Evolutionary conservation across 2,888 invertebrate genomes (phyloP), one percentile per base, ranked within the genome.

Genomic region (Chouioia cunea): DNA sequence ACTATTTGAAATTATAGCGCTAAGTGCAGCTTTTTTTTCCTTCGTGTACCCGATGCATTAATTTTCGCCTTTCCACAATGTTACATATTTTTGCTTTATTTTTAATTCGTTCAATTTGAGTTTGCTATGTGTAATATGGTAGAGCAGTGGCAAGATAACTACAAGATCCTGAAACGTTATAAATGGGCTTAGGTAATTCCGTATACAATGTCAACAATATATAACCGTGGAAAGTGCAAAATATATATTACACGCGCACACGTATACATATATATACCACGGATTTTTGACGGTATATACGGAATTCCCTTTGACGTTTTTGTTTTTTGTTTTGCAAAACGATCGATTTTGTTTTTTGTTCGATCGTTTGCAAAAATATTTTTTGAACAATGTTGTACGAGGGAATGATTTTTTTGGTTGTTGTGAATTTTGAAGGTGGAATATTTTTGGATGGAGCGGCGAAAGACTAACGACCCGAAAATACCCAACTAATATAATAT

Each of bases 261-360:
- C 44, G 44, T 18, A 8, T 8, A 43, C 14, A 58, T 18, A 50
- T 73, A 73, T 73, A 73, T 71, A 71, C 67, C 53, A 73, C 23
- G 15, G n/a, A 67, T 70, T 72, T 74, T 73, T 73, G 69, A 71
- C 62, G 63, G 73, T 71, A 73, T 74, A 67, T 74, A 67, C 74
- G 74, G 74, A 74, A 74, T 74, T 74, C 16, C 74, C 74, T 57
- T 65, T 66, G 22, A 4, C 18, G 43, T 60, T 53, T 65, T 54
- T 59, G 22, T 23, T 64, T 57, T 48, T 52, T 20, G 10, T 53
- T 53, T 53, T 53, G 36, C 18, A 53, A 15, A 15, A 23, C 23
- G 15, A 20, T 53, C 15, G 23, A 15, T 23, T 18, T 20, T 22
- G 10, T 14, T 53, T 53, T 53, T 53, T 53, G 10, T 53, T 22